Conservation (phyloP, 2,113 vertebrate genomes). For the Phylloscopus whistleri region DNA sequence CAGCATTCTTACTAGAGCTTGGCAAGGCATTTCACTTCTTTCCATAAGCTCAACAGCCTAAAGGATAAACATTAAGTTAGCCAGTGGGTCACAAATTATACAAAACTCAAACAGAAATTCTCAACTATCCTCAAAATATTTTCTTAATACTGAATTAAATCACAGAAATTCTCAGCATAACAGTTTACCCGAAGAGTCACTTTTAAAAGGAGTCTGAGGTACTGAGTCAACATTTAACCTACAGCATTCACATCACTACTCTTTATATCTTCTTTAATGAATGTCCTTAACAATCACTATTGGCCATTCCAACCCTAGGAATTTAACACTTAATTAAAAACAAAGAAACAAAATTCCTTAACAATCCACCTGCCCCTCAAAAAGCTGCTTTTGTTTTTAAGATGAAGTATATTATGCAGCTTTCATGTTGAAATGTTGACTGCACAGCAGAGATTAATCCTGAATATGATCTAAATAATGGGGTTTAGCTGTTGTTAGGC, state of each 20-base stretch:
- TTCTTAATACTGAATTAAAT: not conserved
- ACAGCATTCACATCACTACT: not conserved
- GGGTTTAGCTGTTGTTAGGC: not conserved
- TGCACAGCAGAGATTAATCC: not conserved
- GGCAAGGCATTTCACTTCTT: conserved; percentile 88
- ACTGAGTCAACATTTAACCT: not conserved
- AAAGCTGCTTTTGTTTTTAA: not conserved
- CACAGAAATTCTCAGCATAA: not conserved
- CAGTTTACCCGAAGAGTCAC: not conserved
- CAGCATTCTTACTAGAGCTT: conserved; percentile 93
- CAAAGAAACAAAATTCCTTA: not conserved
- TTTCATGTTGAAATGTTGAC: not conserved
- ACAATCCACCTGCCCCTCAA: not conserved
- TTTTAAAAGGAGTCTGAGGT: not conserved
- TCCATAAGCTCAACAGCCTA: conserved; percentile 95
- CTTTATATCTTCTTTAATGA: not conserved
- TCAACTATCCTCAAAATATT: not conserved
- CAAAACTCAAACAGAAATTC: not conserved
- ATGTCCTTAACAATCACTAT: not conserved
- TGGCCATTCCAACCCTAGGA: not conserved
- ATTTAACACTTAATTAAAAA: not conserved
- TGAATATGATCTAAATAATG: not conserved
- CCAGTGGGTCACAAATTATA: not conserved
- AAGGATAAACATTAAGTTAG: not conserved
- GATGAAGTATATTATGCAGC: not conserved